phyloP scores from a whole-genome alignment of 1,140 invertebrate species.

The Hylaeus volcanicus region DNA sequence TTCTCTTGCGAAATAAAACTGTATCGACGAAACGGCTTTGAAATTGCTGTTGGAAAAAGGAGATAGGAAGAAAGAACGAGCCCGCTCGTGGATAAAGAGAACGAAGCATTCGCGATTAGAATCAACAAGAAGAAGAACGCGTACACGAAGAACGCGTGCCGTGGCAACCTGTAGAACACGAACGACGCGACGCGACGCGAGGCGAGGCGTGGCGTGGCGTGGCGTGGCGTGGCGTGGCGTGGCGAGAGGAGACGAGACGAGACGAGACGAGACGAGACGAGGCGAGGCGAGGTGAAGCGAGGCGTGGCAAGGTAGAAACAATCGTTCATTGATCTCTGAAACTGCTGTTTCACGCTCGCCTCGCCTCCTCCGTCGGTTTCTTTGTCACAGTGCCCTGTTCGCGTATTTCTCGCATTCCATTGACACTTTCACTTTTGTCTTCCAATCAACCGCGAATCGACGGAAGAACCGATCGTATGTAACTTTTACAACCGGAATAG shows the following conservation, averaged over 20 bases:
- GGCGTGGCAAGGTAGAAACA: conserved; percentile 41
- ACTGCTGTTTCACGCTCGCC: conserved; percentile 47
- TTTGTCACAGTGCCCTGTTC: conserved; percentile 29
- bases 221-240: no score
- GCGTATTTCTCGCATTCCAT: conserved; percentile 9
- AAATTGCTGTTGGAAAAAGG: no score
- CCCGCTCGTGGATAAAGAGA: conserved; percentile 11
- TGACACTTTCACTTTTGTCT: conserved; percentile 35
- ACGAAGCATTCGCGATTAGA: conserved; percentile 53
- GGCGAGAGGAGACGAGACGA: no score
- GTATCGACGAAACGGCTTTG: no score
- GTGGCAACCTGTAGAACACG: conserved; percentile 57
- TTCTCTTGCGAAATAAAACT: no score
- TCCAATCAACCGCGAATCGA: neutral
- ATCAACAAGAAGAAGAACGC: conserved; percentile 49
- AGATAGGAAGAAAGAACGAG: neutral
- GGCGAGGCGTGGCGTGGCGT: no score
- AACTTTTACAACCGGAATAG: no score
- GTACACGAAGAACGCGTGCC: conserved; percentile 26
- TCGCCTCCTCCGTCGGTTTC: conserved; percentile 31
- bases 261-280: no score
- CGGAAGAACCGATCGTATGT: neutral
- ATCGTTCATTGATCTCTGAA: conserved; percentile 61
- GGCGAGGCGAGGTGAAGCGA: no score
- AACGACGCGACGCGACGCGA: conserved; percentile 23